Evolutionary conservation across 2,888 invertebrate genomes (phyloP).

Genomic region (Drosophila neoperkinsi): DNA sequence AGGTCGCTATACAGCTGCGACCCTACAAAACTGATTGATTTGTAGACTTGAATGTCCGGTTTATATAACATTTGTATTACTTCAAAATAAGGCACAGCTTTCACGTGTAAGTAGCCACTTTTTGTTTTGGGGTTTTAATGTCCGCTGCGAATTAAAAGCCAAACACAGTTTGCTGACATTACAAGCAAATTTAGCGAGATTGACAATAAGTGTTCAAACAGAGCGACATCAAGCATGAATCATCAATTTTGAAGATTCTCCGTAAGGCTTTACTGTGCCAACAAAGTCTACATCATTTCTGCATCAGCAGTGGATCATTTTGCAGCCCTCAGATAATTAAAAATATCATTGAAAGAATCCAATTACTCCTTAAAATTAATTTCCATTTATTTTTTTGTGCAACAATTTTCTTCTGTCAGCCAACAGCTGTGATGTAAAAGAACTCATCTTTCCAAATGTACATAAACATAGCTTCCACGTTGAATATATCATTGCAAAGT

Average conservation of each 20-base stretch:
- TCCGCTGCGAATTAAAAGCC: background rate
- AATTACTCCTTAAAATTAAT: background rate
- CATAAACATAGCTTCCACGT: background rate
- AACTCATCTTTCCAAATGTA: background rate
- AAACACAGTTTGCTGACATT: background rate
- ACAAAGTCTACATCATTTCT: background rate
- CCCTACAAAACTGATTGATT: background rate
- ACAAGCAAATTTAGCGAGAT: background rate
- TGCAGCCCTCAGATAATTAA: background rate
- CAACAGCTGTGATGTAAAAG: background rate
- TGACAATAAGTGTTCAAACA: background rate
- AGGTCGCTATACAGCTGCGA: background rate
- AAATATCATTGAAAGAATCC: background rate
- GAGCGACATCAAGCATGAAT: background rate
- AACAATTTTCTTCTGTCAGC: background rate
- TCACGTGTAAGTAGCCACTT: background rate
- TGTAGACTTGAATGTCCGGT: constrained; percentile 1
- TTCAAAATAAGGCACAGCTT: background rate
- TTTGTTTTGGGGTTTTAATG: background rate
- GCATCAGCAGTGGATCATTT: background rate
- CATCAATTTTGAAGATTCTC: background rate
- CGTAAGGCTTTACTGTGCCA: background rate
- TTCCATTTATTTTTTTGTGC: background rate
- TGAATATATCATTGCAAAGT: background rate
- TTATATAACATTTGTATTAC: background rate